phyloP scores from a whole-genome alignment of 2,113 vertebrate genomes.

The Bolborhynchus lineola region DNA sequence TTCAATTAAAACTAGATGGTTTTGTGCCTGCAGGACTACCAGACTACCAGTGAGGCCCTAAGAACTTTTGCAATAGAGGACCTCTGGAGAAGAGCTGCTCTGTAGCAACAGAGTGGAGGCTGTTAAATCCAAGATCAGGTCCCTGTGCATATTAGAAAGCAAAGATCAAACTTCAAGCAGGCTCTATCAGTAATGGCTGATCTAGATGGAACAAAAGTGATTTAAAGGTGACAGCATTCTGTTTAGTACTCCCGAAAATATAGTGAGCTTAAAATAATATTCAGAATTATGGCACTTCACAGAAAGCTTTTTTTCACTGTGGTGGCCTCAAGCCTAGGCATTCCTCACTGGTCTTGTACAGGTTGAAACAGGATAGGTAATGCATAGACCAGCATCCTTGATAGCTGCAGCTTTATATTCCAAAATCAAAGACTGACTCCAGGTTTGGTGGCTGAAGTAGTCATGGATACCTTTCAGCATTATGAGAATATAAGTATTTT shows the following conservation, averaged over 20 bases:
- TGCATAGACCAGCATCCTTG: not conserved
- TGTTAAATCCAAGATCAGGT: not conserved
- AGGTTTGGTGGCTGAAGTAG: not conserved
- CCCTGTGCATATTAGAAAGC: not conserved
- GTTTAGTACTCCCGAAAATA: not conserved
- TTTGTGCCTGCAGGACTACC: not conserved
- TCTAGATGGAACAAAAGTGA: not conserved
- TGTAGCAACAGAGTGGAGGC: not conserved
- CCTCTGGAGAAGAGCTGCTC: not conserved
- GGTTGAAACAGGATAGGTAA: not conserved
- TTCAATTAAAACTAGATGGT: not conserved
- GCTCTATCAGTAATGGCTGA: not conserved
- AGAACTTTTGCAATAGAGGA: not conserved
- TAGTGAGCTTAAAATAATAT: not conserved
- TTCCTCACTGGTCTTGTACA: not conserved
- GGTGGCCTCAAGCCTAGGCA: not conserved
- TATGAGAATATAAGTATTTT: not conserved
- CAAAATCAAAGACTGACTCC: not conserved
- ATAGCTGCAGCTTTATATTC: not conserved
- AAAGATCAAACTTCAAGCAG: not conserved
- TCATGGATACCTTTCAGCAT: not conserved
- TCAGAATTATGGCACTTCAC: not conserved
- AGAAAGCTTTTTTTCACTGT: not conserved
- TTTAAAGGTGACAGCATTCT: not conserved
- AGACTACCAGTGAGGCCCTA: not conserved